Conservation (phyloP, 2,888 invertebrate species). For the Pachymerium ferrugineum region DNA sequence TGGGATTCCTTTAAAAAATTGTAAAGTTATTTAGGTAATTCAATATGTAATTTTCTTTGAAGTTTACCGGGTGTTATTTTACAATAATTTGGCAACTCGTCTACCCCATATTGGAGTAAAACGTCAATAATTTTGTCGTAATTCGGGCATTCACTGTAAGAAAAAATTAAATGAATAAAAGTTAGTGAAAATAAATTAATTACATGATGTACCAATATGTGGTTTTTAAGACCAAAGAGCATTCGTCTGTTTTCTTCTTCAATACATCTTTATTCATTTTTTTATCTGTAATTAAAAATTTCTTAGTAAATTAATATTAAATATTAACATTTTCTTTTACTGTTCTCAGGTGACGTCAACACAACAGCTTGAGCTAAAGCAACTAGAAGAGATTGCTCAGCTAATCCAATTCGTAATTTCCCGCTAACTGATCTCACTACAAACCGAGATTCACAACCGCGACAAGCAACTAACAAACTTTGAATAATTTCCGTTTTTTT, state of each 20-base stretch:
- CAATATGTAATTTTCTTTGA: neutral
- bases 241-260: conserved; percentile 69
- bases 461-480: conserved; percentile 84
- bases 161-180: neutral
- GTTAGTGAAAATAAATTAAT: neutral
- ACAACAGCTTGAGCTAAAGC: conserved; percentile 81
- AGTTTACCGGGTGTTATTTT: conserved; percentile 70
- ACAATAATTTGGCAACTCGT: conserved; percentile 69
- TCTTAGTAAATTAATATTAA: neutral
- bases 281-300: conserved; percentile 33
- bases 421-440: conserved; percentile 85
- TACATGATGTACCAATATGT: conserved; percentile 69
- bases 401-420: conserved; percentile 90
- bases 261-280: conserved; percentile 58
- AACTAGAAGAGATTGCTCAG: conserved; percentile 89
- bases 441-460: conserved; percentile 78
- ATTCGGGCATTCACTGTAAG: conserved; percentile 83
- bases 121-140: conserved; percentile 78
- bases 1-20: conserved; percentile 60
- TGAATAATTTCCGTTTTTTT: conserved; percentile 89
- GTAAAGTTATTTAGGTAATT: neutral
- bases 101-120: conserved; percentile 68
- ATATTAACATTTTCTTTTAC: conserved; percentile 41
- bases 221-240: conserved; percentile 74
- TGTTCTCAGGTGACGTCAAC: conserved; percentile 68